Conservation (phyloP, 2,888 invertebrate species). For the Lissocephala sabroskyi region DNA sequence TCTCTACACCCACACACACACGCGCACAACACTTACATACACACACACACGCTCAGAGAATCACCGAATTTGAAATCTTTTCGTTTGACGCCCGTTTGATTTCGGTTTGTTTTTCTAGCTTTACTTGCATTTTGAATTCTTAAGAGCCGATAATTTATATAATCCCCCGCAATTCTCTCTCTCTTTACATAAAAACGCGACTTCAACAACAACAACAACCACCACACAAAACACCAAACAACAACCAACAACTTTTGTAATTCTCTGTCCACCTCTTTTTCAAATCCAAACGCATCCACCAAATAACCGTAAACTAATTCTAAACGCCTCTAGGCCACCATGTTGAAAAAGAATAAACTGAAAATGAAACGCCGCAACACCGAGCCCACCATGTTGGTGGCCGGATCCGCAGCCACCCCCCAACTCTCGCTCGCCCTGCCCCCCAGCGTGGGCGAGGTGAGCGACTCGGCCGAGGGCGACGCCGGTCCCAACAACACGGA, state of each 20-base stretch:
- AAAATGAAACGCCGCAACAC: constrained; percentile 98
- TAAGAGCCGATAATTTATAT: too few relatives aligned
- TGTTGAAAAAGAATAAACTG: constrained; percentile 98
- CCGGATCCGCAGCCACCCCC: constrained; percentile 69
- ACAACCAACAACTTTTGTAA: constrained; percentile 12
- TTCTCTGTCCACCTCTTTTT: constrained; percentile 12
- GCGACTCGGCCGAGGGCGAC: constrained; percentile 67
- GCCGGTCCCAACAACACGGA: constrained; percentile 74
- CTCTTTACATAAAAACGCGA: constrained; percentile 12
- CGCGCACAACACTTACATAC: constrained; percentile 4
- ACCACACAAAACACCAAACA: constrained; percentile 19
- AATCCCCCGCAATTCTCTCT: constrained; percentile 28
- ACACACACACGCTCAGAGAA: constrained; percentile 7
- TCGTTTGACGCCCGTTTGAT: constrained; percentile 6
- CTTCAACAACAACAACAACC: constrained; percentile 9
- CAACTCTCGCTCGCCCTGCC: constrained; percentile 73
- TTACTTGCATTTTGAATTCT: too few relatives aligned
- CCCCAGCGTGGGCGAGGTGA: constrained; percentile 54
- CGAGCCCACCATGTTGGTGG: constrained; percentile 83
- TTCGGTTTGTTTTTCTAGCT: too few relatives aligned
- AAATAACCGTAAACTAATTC: constrained; percentile 1
- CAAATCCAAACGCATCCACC: constrained; percentile 17
- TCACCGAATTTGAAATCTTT: too few relatives aligned
- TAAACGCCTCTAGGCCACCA: constrained; percentile 85
- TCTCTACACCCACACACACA: constrained; percentile 23